These are phyloP conservation scores for Seriola quinqueradiata DNA, from an alignment of 2,113 vertebrate species.

Conservation along the genomic window DNA sequence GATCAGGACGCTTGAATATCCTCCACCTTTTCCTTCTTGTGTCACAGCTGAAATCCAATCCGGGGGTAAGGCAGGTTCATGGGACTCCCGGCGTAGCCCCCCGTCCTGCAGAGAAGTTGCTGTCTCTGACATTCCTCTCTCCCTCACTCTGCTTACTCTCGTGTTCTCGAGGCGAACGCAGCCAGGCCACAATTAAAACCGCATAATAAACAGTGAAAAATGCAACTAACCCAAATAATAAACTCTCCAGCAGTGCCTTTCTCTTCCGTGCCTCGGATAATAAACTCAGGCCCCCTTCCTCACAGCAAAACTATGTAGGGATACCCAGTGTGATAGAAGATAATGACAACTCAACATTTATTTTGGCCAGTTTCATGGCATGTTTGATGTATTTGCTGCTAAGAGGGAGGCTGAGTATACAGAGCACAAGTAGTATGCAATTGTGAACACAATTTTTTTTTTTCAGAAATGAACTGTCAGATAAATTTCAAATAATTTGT, in stretches of 20 bases:
- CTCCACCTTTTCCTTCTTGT: conserved; percentile 20
- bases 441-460: neutral
- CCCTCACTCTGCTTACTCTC: conserved; percentile 40
- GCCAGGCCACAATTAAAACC: conserved; percentile 67
- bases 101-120: conserved; percentile 59
- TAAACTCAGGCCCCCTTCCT: conserved; percentile 38
- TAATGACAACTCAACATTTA: conserved; percentile 53
- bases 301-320: conserved; percentile 39
- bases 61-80: conserved; percentile 57
- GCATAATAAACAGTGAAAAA: conserved; percentile 72
- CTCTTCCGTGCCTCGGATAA: conserved; percentile 46
- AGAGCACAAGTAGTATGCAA: neutral
- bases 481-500: neutral
- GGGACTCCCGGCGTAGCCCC: conserved; percentile 34
- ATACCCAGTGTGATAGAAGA: conserved; percentile 57
- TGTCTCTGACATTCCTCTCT: conserved; percentile 64
- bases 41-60: conserved; percentile 70
- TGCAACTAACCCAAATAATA: conserved; percentile 70
- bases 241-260: conserved; percentile 56
- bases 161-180: conserved; percentile 29
- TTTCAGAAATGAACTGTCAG: neutral
- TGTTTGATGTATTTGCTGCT: conserved; percentile 24
- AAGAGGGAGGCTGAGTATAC: conserved; percentile 9
- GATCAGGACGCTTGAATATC: conserved; percentile 13
- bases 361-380: conserved; percentile 10